Conservation (phyloP, 2,888 invertebrate genomes). For the Escarpia spicata region DNA sequence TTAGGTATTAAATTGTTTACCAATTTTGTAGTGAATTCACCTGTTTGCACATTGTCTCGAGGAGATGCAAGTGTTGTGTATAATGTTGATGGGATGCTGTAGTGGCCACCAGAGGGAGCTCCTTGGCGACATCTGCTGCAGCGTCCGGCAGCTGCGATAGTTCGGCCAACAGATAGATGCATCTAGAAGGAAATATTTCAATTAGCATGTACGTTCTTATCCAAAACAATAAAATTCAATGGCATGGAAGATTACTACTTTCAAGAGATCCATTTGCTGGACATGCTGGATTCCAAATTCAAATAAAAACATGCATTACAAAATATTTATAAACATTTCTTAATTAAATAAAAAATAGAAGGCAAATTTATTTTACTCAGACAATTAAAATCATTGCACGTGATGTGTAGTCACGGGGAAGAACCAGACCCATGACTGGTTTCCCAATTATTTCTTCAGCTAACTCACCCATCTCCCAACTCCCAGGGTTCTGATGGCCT, state of each 20-base stretch:
- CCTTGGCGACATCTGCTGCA: slow-evolving; percentile 53
- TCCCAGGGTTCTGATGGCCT: slow-evolving; percentile 70
- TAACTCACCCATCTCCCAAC: slow-evolving; percentile 68
- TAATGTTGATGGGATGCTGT: slow-evolving; percentile 59
- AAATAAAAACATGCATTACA: too few species aligned
- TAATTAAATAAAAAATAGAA: too few species aligned
- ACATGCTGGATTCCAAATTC: too few species aligned
- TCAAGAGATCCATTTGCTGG: too few species aligned
- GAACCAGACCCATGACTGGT: background rate
- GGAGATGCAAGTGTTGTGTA: slow-evolving; percentile 67
- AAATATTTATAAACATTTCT: too few species aligned
- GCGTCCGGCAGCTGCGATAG: slow-evolving; percentile 63
- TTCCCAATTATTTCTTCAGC: background rate
- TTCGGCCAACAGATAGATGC: slow-evolving; percentile 67
- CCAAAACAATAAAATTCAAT: background rate
- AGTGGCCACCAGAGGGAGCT: slow-evolving; percentile 64
- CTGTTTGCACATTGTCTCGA: slow-evolving; percentile 69
- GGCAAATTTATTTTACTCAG: background rate
- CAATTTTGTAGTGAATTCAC: slow-evolving; percentile 44
- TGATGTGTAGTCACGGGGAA: background rate
- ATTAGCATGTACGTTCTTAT: background rate
- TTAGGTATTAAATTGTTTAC: background rate
- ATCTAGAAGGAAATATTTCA: slow-evolving; percentile 55
- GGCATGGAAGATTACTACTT: background rate
- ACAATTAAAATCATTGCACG: background rate